Base-by-base conservation (phyloP, 2,888 invertebrate species). In the Dryobota labecula region DNA sequence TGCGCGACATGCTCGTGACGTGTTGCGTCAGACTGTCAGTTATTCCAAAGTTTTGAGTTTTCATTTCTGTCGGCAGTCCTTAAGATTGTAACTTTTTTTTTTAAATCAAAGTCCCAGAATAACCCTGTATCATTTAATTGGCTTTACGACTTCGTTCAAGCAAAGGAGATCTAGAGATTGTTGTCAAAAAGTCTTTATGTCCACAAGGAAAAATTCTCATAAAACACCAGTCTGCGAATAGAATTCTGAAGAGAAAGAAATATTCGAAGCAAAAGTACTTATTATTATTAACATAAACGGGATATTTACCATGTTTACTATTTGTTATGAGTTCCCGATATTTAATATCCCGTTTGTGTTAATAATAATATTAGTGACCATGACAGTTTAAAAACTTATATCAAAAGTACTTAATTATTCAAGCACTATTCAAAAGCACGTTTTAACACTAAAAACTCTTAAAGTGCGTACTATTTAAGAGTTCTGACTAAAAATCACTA, bases 391-490 rank as follows among this genome's bases (percentile, higher is more conserved):
- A n/a, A n/a, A n/a, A n/a, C n/a, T n/a, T n/a, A n/a, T n/a, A n/a
- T n/a, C 53, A 76, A 53, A 45, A 65, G 30, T 53, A 41, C 38
- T 33, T 49, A 43, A 43, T 51, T 33, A 76, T n/a, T 47, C 4
- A 13, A 49, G 20, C 24, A 51, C 36, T 69, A 77, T 73, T 76
- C 73, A 27, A 45, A 36, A 41, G 57, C 73, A 73, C 77, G 77
- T 51, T 43, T 76, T 13, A 47, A 33, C n/a, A 43, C 27, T 68
- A 33, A 72, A 33, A 45, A 24, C 24, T 27, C 11, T 54, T 15
- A 11, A 73, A 33, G 24, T 30, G 45, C 53, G n/a, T 75, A 45
- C 24, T 51, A 43, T 74, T 45, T 45, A 38, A 30, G 38, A 30
- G 24, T 65, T 72, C 4, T 30, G 27, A 51, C 36, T 71, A 43